Conservation (phyloP, 2,113 vertebrate genomes). For the Lynx canadensis region DNA sequence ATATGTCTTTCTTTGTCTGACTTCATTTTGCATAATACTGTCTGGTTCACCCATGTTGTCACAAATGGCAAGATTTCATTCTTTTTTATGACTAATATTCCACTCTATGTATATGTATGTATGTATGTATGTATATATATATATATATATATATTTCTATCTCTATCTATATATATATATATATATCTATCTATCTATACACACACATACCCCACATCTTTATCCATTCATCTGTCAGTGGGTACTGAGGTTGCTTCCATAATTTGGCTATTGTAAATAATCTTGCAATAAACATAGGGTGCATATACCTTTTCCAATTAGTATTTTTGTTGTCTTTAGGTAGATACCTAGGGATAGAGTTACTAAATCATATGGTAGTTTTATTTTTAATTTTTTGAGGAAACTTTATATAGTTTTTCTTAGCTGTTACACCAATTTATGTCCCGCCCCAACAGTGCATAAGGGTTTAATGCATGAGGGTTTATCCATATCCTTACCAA, state of each 20-base stretch:
- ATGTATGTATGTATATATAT: neutral
- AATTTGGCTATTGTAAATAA: neutral
- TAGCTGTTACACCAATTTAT: neutral
- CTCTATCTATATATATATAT: neutral
- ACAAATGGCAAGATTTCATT: neutral
- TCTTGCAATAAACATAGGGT: neutral
- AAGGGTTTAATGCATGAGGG: neutral
- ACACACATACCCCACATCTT: neutral
- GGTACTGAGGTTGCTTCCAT: neutral
- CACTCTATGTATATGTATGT: neutral
- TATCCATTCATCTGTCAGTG: neutral
- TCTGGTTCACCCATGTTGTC: neutral
- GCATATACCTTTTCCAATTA: neutral
- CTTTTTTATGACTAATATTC: neutral
- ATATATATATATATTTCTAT: neutral
- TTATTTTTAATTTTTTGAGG: neutral
- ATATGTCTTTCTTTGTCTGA: neutral
- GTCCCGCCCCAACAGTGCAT: neutral
- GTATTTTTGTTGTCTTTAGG: neutral
- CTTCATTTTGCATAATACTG: neutral
- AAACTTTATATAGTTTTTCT: neutral
- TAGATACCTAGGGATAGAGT: neutral
- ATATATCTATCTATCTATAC: neutral
- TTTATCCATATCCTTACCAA: neutral
- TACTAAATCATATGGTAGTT: neutral